Percentiles rank a stretch among this genome's conserved stretches.
These are phyloP conservation scores for Melieria crassipennis DNA, from an alignment of 2,888 invertebrate species.

Conservation along the genomic window DNA sequence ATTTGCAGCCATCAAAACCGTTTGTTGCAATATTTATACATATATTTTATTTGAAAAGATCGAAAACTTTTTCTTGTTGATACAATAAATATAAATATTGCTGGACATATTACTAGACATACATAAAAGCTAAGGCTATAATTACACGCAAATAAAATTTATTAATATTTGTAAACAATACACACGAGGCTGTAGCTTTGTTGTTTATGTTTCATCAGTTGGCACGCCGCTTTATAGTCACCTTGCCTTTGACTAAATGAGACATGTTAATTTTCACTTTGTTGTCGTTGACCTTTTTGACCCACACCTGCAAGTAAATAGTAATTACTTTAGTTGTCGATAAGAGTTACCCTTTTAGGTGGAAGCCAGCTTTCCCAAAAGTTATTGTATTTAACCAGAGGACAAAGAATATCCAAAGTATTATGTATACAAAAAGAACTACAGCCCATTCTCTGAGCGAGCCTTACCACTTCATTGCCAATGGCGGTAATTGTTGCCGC, in stretches of 20 bases:
- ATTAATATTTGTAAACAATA: conserved; percentile 8
- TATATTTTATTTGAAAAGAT: too few relatives aligned
- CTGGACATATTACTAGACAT: conserved; percentile 24
- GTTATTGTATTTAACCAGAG: background rate
- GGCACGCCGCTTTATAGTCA: conserved; percentile 86
- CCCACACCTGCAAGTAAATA: conserved; percentile 79
- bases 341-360: too few relatives aligned
- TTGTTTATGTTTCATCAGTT: conserved; percentile 67
- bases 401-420: background rate
- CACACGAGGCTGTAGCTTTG: conserved; percentile 7
- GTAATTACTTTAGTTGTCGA: background rate
- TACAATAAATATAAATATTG: conserved; percentile 27
- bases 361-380: background rate
- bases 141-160: conserved; percentile 28
- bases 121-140: conserved; percentile 27
- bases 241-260: conserved; percentile 87
- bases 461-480: conserved; percentile 84
- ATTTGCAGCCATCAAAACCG: too few relatives aligned
- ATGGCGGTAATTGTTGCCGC: conserved; percentile 92
- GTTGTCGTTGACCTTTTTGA: conserved; percentile 82
- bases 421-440: background rate
- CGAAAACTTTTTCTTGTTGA: conserved; percentile 7
- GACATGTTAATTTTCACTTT: conserved; percentile 84
- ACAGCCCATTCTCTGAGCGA: conserved; percentile 12
- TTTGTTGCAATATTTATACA: too few relatives aligned